Conservation (phyloP, 2,113 vertebrate species). For the Mustelus asterias region DNA sequence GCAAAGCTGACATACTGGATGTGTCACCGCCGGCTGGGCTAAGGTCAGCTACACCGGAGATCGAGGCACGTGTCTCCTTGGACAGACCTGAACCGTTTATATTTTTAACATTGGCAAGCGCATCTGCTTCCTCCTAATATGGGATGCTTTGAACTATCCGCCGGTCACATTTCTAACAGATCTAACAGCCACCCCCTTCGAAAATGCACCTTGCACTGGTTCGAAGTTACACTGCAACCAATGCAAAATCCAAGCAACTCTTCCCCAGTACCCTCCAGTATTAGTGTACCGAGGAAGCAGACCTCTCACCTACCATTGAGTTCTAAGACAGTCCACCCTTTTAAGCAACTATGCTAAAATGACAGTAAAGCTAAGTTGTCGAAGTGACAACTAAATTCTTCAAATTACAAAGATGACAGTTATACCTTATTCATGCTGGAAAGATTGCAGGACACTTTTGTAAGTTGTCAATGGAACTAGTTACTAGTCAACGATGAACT, state of each 20-base stretch:
- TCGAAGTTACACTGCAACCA: neutral
- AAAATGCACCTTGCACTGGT: no score
- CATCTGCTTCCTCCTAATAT: neutral
- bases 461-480: neutral
- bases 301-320: neutral
- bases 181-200: neutral
- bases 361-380: neutral
- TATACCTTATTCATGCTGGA: neutral
- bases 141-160: neutral
- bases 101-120: neutral
- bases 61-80: neutral
- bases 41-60: neutral
- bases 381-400: neutral
- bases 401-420: neutral
- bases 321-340: neutral
- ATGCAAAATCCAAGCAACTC: neutral
- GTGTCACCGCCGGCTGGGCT: no score
- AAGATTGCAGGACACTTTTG: no score
- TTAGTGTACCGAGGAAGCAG: neutral
- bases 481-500: neutral
- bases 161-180: no score
- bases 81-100: neutral
- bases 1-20: neutral
- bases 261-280: neutral
- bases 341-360: neutral